Evolutionary conservation across 30 jellyfish, hydroid and myxozoan species (phyloP), one percentile per base, ranked within the genome.

Genomic region (Pelagia noctiluca): DNA sequence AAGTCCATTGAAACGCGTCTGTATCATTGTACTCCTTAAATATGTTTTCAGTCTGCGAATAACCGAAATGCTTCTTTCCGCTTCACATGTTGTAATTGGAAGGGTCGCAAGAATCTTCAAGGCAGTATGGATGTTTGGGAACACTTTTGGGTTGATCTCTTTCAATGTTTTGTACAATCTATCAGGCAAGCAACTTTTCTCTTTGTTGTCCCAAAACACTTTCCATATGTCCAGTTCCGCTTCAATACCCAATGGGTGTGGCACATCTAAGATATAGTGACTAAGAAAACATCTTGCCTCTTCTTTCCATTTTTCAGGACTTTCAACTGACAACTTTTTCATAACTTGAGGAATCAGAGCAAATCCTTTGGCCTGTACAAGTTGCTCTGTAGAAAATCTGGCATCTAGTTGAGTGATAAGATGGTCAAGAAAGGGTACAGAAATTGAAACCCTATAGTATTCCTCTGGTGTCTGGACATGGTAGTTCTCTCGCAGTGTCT

Each of bases 51-150:
- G 76, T 5, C 84, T 52, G 35, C 93, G 83, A 11, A 79, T 65
- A 35, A 71, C 78, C 13, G 93, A 88, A 1, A 79, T 42, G 0
- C 78, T 52, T 63, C 97, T 82, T 33, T 89, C 90, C 49, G 96
- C 81, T 23, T 31, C 35, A 50, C 97, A 89, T 1, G 87, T 19
- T 16, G 97, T 89, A n/a, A 89, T 69, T 34, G 97, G 97, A 28
- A 72, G 33, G 19, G 91, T 63, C 3, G 95, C 97, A 4, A 82
- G 63, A 8, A 89, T 89, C 47, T 67, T 57, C 57, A 89, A 36
- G 28, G 82, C 95, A 62, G 71, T 65, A 33, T 23, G 49, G 28
- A 89, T 74, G 60, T 89, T 82, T 29, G 97, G 95, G 84, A 89
- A 89, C 28, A 60, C 50, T 5, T 42, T 42, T n/a, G n/a, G n/a